A percentile compares a stretch with the other conserved stretches of the same genome.
Evolutionary conservation across 1,140 invertebrate species (phyloP).

Genomic region (Eumeta japonica): DNA sequence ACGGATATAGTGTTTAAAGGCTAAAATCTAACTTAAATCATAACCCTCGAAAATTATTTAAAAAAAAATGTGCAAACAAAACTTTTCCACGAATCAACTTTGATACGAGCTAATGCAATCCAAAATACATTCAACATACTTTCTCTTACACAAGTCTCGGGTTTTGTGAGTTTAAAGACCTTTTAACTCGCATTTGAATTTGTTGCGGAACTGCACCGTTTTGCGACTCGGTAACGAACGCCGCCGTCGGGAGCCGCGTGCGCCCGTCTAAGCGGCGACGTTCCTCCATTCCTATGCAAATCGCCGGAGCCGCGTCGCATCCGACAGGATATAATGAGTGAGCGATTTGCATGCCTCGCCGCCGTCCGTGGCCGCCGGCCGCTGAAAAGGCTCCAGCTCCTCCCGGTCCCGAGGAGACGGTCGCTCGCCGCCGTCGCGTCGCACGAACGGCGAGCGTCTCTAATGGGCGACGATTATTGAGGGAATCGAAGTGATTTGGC

Average conservation of each 20-base stretch:
- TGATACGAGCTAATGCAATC: no score
- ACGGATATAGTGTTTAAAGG: no score
- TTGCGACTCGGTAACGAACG: conserved; percentile 36
- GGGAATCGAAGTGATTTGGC: conserved; percentile 26
- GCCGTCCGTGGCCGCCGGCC: conserved; percentile 34
- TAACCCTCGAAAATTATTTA: no score
- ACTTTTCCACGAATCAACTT: no score
- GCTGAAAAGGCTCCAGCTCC: neutral
- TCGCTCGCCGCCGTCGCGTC: conserved; percentile 13
- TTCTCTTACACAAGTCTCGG: no score
- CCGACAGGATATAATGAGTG: conserved; percentile 37
- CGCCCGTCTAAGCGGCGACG: conserved; percentile 9
- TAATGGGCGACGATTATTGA: conserved; percentile 37
- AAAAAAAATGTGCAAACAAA: no score
- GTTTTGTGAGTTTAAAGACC: no score
- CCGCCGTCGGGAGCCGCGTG: conserved; percentile 21
- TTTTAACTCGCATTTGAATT: neutral
- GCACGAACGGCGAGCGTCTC: conserved; percentile 30
- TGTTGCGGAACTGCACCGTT: neutral
- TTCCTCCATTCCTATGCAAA: conserved; percentile 51
- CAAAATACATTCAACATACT: no score
- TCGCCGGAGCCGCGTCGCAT: conserved; percentile 28
- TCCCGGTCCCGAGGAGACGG: neutral
- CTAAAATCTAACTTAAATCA: no score
- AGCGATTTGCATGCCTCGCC: conserved; percentile 43